These are phyloP conservation scores for Callipepla squamata DNA, from an alignment of 2,113 vertebrate species.

Conservation along the genomic window DNA sequence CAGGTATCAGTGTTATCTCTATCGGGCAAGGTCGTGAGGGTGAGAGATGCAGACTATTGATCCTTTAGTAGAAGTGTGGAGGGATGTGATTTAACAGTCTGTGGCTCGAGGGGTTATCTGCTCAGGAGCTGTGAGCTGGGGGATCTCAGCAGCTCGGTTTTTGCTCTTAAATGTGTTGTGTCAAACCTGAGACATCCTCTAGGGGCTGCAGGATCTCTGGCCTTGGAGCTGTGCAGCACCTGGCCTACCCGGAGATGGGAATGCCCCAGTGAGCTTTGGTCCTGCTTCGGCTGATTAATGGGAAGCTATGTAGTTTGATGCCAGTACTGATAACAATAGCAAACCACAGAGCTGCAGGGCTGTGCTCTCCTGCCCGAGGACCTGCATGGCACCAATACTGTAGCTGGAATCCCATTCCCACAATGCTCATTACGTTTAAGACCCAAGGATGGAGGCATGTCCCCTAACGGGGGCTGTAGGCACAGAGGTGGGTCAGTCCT, in stretches of 20 bases:
- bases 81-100: conserved; percentile 17
- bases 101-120: background rate
- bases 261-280: background rate
- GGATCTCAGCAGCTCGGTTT: background rate
- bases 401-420: background rate
- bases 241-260: background rate
- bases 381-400: background rate
- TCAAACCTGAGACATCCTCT: background rate
- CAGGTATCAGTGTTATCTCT: conserved; percentile 36
- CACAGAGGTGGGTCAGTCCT: background rate
- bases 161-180: background rate
- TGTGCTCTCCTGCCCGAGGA: background rate
- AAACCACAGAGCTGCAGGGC: background rate
- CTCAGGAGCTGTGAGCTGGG: background rate
- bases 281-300: background rate
- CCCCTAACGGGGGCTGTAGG: background rate
- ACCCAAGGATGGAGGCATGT: no score
- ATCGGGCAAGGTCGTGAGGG: background rate
- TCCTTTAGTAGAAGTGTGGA: background rate
- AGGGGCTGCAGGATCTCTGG: background rate
- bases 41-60: background rate
- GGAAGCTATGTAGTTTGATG: background rate
- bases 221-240: fast-evolving
- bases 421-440: background rate
- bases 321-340: background rate